Percentiles rank a stretch among this genome's conserved stretches.
These are phyloP conservation scores for Coremacera marginata DNA, from an alignment of 2,888 invertebrate genomes.

Conservation along the genomic window DNA sequence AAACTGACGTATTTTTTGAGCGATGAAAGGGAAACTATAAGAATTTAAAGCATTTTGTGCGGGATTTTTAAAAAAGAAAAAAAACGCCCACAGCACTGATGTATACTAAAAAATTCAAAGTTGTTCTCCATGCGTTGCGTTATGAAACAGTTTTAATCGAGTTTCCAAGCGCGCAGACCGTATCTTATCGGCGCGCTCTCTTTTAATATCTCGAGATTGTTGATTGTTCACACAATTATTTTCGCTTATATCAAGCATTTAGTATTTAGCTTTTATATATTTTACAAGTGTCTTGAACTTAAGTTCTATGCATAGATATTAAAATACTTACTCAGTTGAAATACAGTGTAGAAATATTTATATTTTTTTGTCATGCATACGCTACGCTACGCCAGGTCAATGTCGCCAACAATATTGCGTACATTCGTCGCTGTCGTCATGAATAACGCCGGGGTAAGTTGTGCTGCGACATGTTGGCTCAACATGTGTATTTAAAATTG, in stretches of 20 bases:
- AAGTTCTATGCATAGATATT: neutral
- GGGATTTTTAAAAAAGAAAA: too few relatives aligned
- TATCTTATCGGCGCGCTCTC: neutral
- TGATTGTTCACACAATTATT: too few relatives aligned
- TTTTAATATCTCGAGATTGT: too few relatives aligned
- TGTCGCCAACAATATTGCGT: constrained; percentile 47
- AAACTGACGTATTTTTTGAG: too few relatives aligned
- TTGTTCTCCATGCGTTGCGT: constrained; percentile 27
- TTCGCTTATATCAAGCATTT: too few relatives aligned
- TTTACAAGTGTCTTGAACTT: neutral
- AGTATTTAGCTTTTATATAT: too few relatives aligned
- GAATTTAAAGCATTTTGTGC: too few relatives aligned
- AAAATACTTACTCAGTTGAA: neutral
- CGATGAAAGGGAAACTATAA: too few relatives aligned
- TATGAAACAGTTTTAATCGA: constrained; percentile 8
- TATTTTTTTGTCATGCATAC: constrained; percentile 44
- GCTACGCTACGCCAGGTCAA: constrained; percentile 45
- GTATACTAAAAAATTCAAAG: too few relatives aligned
- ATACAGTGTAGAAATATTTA: neutral
- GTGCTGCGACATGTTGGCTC: neutral
- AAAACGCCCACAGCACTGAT: too few relatives aligned
- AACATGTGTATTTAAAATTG: too few relatives aligned
- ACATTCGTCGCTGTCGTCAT: constrained; percentile 44
- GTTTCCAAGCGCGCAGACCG: neutral
- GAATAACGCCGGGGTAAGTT: constrained; percentile 50